Conservation (phyloP, 2,888 invertebrate genomes). For the Callinectes sapidus region DNA sequence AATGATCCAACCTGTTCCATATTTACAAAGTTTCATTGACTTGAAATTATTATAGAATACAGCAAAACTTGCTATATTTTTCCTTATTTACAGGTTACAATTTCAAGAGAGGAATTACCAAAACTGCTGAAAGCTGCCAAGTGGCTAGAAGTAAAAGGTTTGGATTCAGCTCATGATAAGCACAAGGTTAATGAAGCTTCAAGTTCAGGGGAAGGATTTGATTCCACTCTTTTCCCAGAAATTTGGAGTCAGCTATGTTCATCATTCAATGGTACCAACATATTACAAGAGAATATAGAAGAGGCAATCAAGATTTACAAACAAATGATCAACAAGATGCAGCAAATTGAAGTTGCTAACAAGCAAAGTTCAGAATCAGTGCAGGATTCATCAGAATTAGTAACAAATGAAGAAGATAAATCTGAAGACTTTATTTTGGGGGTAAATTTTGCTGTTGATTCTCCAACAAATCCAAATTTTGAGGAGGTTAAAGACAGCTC, state of each 20-base stretch:
- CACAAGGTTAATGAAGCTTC: neutral
- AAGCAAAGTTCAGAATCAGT: neutral
- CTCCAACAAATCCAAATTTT: neutral
- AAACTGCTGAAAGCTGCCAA: constrained; percentile 48
- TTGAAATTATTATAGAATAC: neutral
- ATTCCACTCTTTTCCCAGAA: neutral
- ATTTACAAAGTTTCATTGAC: no score
- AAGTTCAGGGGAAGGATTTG: neutral
- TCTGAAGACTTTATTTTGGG: neutral
- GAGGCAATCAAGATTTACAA: neutral
- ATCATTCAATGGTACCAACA: neutral
- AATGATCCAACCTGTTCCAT: no score
- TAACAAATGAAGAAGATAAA: neutral
- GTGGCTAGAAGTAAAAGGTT: constrained; percentile 48
- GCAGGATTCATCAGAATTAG: neutral
- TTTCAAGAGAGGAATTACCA: constrained; percentile 18
- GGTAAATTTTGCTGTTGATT: neutral
- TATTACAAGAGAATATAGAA: neutral
- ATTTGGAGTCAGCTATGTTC: constrained; percentile 18
- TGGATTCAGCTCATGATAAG: constrained; percentile 27
- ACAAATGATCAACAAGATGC: neutral
- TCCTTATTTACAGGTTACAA: constrained; percentile 41
- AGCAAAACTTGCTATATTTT: neutral
- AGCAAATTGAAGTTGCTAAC: neutral
- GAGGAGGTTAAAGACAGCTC: neutral